These are phyloP conservation scores for Melanotaenia maccullochi DNA, from an alignment of 2,797 vertebrate genomes.

Conservation along the genomic window DNA sequence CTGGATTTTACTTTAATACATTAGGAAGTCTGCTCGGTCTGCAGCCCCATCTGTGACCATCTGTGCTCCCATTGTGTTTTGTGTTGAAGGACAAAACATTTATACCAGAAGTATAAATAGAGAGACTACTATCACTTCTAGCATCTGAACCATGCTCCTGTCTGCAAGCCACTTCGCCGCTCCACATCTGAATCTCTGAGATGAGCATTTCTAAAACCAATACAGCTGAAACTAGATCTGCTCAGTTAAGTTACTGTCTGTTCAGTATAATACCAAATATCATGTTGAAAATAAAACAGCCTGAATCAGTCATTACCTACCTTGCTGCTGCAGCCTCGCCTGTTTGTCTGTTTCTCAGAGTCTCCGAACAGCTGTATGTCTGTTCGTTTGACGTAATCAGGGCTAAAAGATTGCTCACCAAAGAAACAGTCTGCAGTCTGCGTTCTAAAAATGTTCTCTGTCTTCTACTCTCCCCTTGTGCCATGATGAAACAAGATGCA, in stretches of 20 bases:
- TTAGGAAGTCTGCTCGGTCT: conserved; percentile 78
- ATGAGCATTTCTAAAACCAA: conserved; percentile 61
- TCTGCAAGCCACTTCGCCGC: conserved; percentile 27
- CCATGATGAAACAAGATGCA: conserved; percentile 75
- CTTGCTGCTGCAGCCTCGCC: conserved; percentile 24
- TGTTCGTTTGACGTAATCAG: conserved; percentile 69
- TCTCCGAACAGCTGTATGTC: conserved; percentile 67
- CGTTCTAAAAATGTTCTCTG: conserved; percentile 70
- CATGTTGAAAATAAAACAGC: conserved; percentile 37
- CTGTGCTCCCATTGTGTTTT: conserved; percentile 76
- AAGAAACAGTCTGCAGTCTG: conserved; percentile 64
- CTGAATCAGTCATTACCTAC: conserved; percentile 33
- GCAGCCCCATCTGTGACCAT: conserved; percentile 80
- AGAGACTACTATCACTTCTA: conserved; percentile 27
- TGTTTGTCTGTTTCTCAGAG: conserved; percentile 35
- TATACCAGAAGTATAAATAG: conserved; percentile 34
- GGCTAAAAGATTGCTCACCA: conserved; percentile 72
- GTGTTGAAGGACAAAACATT: conserved; percentile 68
- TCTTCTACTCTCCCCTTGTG: conserved; percentile 60
- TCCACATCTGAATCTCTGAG: conserved; percentile 32
- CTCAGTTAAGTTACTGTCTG: conserved; percentile 38
- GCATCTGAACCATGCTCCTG: conserved; percentile 7
- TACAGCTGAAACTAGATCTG: conserved; percentile 52
- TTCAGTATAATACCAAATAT: conserved; percentile 42
- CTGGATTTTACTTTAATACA: conserved; percentile 84